These are phyloP conservation scores for Channa argus DNA, from an alignment of 2,113 vertebrate genomes.

Conservation along the genomic window DNA sequence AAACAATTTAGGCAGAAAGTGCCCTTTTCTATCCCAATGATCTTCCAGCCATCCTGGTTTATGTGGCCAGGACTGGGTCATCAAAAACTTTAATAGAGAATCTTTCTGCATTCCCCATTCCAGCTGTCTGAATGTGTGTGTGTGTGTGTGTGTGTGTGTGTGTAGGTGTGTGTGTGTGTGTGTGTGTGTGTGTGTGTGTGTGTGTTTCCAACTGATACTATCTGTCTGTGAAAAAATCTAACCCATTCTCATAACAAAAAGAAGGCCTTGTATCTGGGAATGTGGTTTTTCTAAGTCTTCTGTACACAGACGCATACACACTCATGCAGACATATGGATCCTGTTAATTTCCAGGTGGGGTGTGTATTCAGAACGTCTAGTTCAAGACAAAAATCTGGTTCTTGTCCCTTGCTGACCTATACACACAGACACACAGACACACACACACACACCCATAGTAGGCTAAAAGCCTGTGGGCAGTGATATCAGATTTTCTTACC, in stretches of 20 bases:
- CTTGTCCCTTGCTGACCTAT: constrained; percentile 70
- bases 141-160: background rate
- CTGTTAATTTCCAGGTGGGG: constrained; percentile 69
- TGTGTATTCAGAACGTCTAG: constrained; percentile 65
- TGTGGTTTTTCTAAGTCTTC: constrained; percentile 37
- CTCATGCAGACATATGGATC: constrained; percentile 59
- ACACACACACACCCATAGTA: constrained; percentile 19
- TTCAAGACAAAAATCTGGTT: constrained; percentile 76
- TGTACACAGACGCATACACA: constrained; percentile 29
- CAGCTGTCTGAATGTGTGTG: constrained; percentile 18
- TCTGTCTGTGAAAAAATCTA: constrained; percentile 30
- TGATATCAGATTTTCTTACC: constrained; percentile 81
- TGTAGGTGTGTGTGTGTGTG: background rate
- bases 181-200: background rate
- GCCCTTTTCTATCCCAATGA: too few relatives aligned
- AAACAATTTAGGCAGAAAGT: too few relatives aligned
- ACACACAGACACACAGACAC: constrained; percentile 24
- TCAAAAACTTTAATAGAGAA: constrained; percentile 48
- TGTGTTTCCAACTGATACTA: constrained; percentile 43
- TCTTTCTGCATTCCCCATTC: constrained; percentile 44
- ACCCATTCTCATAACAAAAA: constrained; percentile 22
- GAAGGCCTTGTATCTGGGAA: constrained; percentile 17
- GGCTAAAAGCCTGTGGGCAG: constrained; percentile 65
- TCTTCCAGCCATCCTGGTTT: background rate
- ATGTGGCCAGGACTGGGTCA: constrained; percentile 25